Evolutionary conservation across 30 jellyfish, hydroid and myxozoan genomes (phyloP), one percentile per base, ranked within the genome.

Genomic region (Aurelia aurita): DNA sequence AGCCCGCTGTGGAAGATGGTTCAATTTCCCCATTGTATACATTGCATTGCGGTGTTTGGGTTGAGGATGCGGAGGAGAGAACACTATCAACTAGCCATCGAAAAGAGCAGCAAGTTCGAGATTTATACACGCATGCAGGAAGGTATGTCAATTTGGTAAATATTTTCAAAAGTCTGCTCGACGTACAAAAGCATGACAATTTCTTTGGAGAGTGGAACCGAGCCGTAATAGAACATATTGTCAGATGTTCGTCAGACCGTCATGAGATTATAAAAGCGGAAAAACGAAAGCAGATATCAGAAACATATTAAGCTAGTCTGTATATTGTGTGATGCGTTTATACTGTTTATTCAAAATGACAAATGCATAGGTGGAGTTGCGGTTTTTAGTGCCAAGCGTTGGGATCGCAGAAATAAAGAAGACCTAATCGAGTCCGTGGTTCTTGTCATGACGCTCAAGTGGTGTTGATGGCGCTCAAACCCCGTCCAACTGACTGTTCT

Each of bases 11-110:
- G 34, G 90, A 86, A 19, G 95, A 91, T n/a, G 88, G 74, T n/a
- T 27, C 80, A 14, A 28, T 77, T 31, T 79, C 73, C 58, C 87
- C 95, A 10, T 72, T 87, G 86, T 92, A 87, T 61, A 86, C 93
- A 21, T 79, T 79, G 84, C 98, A 92, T 74, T 53, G 54, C 26
- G 98, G 98, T 2, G 78, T 92, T 21, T 81, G 84, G 82, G 72
- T 92, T 26, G 64, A 65, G 2, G 57, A 70, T 1, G 49, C 77
- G 12, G 85, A 58, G 54, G 66, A 74, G 0, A 71, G 72, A 18
- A 32, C 69, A 39, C 85, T 74, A 27, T 59, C 80, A 6, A 72
- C 81, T 34, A 60, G 26, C 0, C 31, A 58, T 7, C 63, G 72
- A 25, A 86, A 44, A 49, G 28, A 77, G 19, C 69, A 54, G 28